Percentiles rank a stretch among this genome's conserved stretches.
These are phyloP conservation scores for Petrolisthes manimaculis DNA, from an alignment of 2,888 invertebrate genomes.

Conservation along the genomic window DNA sequence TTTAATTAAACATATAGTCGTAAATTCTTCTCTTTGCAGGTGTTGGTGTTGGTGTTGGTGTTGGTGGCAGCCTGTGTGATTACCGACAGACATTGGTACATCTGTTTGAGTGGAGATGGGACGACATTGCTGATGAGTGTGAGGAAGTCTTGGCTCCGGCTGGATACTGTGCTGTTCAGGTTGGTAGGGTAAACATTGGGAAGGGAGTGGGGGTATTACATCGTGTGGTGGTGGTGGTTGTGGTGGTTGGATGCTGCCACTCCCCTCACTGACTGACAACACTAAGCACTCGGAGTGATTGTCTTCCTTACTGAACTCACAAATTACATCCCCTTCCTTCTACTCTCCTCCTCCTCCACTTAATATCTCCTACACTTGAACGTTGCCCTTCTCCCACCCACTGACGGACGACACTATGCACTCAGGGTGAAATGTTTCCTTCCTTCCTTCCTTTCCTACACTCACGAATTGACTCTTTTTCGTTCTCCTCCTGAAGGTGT, in stretches of 20 bases:
- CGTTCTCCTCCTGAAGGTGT: not conserved
- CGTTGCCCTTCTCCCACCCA: not conserved
- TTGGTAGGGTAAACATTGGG: conserved; percentile 55
- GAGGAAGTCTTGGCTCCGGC: conserved; percentile 70
- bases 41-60: conserved; percentile 2
- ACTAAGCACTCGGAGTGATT: not conserved
- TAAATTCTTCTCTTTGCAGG: not conserved
- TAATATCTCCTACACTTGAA: not conserved
- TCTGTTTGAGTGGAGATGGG: conserved; percentile 72
- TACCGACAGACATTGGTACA: conserved; percentile 68
- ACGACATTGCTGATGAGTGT: conserved; percentile 71
- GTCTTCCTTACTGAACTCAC: not conserved
- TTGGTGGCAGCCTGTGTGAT: not conserved
- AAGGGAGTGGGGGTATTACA: not conserved
- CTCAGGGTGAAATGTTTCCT: not conserved
- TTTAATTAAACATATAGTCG: not conserved
- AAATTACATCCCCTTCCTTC: not conserved
- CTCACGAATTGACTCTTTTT: not conserved
- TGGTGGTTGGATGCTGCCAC: too few relatives aligned
- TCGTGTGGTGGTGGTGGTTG: not conserved
- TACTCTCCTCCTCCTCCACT: not conserved
- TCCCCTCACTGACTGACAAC: too few relatives aligned
- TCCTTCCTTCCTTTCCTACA: not conserved
- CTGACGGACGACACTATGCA: too few relatives aligned
- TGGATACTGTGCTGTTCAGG: conserved; percentile 72